Percentiles rank a stretch among this genome's conserved stretches.
Conservation (phyloP, 37 sponge, comb jelly and placozoan genomes). For the Spongilla lacustris region DNA sequence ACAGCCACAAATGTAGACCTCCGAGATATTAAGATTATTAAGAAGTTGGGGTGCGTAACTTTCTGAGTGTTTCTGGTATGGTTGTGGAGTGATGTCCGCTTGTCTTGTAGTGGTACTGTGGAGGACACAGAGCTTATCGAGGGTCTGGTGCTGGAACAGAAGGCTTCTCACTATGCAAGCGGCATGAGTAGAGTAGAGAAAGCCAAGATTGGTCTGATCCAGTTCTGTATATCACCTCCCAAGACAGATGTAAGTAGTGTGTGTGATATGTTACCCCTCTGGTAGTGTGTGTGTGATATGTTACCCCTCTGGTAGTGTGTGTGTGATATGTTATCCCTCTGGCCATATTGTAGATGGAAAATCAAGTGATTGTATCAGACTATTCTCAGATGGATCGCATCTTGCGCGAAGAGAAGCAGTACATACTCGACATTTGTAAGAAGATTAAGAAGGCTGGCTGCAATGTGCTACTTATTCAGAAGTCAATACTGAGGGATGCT, state of each 20-base stretch:
- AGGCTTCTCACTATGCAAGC: constrained; percentile 86
- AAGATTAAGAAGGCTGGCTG: constrained; percentile 99
- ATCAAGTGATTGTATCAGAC: constrained; percentile 97
- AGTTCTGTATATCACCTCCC: constrained; percentile 98
- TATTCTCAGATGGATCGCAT: constrained; percentile 99
- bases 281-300: no score
- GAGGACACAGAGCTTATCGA: constrained; percentile 99
- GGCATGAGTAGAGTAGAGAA: constrained; percentile 92
- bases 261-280: no score
- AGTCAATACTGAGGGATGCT: constrained; percentile 98
- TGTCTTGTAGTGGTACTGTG: constrained; percentile 87
- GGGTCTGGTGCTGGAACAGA: constrained; percentile 97
- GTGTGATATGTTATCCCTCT: background rate
- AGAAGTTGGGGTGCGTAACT: constrained; percentile 75
- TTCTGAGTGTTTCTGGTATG: background rate
- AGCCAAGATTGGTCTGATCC: constrained; percentile 98
- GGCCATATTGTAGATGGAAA: constrained; percentile 88
- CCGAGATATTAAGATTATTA: constrained; percentile 89
- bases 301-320: no score
- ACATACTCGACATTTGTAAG: constrained; percentile 98
- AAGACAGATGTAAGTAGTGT: constrained; percentile 96
- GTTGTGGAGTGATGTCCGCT: background rate
- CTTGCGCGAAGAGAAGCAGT: constrained; percentile 94
- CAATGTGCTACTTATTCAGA: constrained; percentile 98
- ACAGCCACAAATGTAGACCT: constrained; percentile 97